Percentiles rank a stretch among this genome's conserved stretches.
Evolutionary conservation across 1,140 invertebrate genomes (phyloP).

Genomic region (Cydia fagiglandana): DNA sequence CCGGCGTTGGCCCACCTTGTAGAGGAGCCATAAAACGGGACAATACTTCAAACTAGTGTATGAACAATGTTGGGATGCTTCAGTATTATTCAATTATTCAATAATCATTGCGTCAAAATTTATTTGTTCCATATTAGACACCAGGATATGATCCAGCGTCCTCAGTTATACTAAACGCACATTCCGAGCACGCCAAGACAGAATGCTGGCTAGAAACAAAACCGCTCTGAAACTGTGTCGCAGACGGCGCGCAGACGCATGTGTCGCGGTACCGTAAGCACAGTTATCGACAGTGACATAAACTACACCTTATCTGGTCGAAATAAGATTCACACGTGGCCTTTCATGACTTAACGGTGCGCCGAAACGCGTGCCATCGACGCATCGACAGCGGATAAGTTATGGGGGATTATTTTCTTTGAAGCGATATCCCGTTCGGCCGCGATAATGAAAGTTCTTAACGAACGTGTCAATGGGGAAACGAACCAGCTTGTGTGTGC

Average conservation of each 20-base stretch:
- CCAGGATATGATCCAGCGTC: neutral
- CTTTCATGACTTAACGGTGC: neutral
- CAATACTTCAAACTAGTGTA: too few relatives aligned
- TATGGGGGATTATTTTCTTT: constrained; percentile 16
- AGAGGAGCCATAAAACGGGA: too few relatives aligned
- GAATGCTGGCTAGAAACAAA: constrained; percentile 6
- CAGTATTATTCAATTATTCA: too few relatives aligned
- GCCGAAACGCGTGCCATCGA: constrained; percentile 12
- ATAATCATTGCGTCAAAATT: neutral
- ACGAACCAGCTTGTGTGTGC: neutral
- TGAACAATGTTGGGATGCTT: too few relatives aligned
- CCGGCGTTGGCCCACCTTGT: too few relatives aligned
- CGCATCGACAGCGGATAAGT: constrained; percentile 13
- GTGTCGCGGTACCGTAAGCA: constrained; percentile 10
- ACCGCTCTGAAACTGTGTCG: constrained; percentile 17
- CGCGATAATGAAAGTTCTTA: constrained; percentile 1
- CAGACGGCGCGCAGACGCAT: constrained; percentile 13
- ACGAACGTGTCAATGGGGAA: neutral
- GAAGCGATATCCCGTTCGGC: constrained; percentile 3
- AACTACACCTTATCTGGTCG: neutral
- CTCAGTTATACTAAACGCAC: neutral
- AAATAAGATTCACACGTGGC: neutral
- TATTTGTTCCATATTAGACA: neutral
- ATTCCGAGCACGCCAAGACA: neutral
- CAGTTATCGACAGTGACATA: neutral